phyloP scores from a whole-genome alignment of 2,113 vertebrate genomes.

The Isichthys henryi region DNA sequence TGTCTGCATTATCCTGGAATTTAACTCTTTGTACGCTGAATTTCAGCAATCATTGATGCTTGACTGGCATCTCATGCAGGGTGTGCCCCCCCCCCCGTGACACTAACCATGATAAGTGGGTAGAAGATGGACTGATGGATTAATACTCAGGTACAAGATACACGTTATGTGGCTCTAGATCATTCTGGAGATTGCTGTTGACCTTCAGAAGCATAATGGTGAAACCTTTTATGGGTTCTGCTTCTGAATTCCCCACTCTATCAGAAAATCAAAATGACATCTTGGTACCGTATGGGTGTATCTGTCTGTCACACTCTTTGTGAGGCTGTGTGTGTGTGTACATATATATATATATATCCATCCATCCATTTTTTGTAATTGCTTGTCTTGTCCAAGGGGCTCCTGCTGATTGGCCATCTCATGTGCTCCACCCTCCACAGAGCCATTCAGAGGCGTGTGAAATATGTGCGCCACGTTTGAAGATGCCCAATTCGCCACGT shows the following conservation, averaged over 20 bases:
- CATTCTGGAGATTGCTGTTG: background rate
- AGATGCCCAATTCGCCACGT: background rate
- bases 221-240: background rate
- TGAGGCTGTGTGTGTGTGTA: background rate
- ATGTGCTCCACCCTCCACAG: background rate
- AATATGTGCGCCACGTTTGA: background rate
- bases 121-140: too few species aligned
- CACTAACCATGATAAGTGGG: too few species aligned
- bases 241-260: background rate
- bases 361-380: background rate
- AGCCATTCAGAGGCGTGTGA: background rate
- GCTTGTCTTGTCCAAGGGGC: background rate
- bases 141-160: background rate
- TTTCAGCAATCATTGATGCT: background rate
- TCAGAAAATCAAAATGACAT: background rate
- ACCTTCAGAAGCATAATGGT: background rate
- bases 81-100: background rate
- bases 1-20: background rate
- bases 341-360: background rate
- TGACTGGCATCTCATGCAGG: background rate
- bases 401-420: background rate
- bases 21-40: background rate
- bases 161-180: background rate
- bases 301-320: background rate
- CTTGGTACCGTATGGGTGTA: background rate